Conservation (phyloP, 2,797 vertebrate species). For the Acanthiza pusilla region DNA sequence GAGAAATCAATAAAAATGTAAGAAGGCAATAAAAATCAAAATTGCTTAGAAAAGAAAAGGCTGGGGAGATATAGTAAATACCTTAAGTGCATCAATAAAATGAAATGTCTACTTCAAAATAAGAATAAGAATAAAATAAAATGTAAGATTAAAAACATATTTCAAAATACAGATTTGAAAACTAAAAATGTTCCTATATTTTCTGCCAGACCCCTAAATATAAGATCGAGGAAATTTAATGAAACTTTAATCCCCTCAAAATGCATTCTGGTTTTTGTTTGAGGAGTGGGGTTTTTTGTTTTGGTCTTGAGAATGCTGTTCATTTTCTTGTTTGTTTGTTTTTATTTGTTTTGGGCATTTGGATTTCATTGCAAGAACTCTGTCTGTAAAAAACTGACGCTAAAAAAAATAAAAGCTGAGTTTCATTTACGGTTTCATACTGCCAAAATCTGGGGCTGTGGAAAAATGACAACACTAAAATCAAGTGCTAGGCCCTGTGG, state of each 20-base stretch:
- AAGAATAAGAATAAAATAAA: conserved; percentile 15
- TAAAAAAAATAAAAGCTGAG: not conserved
- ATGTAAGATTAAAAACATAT: not conserved
- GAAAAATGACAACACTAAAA: not conserved
- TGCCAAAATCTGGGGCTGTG: not conserved
- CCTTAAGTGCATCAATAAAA: conserved; percentile 19
- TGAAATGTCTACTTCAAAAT: conserved; percentile 21
- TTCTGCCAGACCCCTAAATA: not conserved
- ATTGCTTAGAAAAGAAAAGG: conserved; percentile 31
- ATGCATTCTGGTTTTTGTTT: not conserved
- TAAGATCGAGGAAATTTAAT: not conserved
- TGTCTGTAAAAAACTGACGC: not conserved
- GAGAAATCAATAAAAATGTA: conserved; percentile 43
- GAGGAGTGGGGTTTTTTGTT: not conserved
- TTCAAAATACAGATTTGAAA: not conserved
- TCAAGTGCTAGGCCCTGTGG: not conserved
- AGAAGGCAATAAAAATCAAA: conserved; percentile 43
- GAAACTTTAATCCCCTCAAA: not conserved
- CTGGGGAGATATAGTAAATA: not conserved
- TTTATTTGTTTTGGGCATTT: not conserved
- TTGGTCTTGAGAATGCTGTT: not conserved
- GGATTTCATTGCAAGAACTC: not conserved
- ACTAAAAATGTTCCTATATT: not conserved
- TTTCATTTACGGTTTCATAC: not conserved
- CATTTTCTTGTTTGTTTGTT: not conserved